Evolutionary conservation across 2,113 vertebrate species (phyloP), one percentile per base, ranked within the genome.

Genomic region (Pao palembangensis): DNA sequence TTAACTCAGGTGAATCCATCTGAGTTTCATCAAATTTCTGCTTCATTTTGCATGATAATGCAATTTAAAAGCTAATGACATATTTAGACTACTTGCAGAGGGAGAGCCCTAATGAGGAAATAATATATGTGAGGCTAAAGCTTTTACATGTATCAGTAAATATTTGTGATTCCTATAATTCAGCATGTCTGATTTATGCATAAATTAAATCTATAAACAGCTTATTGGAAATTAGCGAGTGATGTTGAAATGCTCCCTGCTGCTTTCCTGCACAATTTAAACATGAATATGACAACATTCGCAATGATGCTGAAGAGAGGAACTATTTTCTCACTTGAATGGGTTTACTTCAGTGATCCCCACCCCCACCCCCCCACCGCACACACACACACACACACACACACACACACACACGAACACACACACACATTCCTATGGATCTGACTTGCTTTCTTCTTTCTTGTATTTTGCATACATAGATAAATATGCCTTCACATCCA

Each of bases 1-100:
- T 91, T 92, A 90, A 91, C 83, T 88, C 88, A 89, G 90, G 88
- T 88, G 86, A 90, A 89, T 87, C 86, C 85, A 85, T 84, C 85
- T 73, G 78, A 89, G 84, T 85, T 87, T 91, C 85, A 88, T 90
- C 85, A 86, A 85, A 88, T 91, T 84, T 82, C 80, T 80, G 69
- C 83, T 88, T 91, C 85, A 83, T 87, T 88, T 80, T 82, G 81
- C 85, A 88, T 87, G 86, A 90, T 91, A 88, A 89, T 90, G 86
- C 82, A 88, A 91, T 91, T 91, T 88, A 88, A 89, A 87, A 87
- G 84, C 82, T 85, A 91, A 91, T 91, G 69, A 80, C 85, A 90
- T 80, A 85, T 86, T 87, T 73, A 83, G 85, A 69, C 81, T 76
- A 74, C 80, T 85, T 43, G 18, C 31, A 28, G 54, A 52, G 69